Conservation (phyloP, 1,140 invertebrate genomes). For the Cotesia vestalis region DNA sequence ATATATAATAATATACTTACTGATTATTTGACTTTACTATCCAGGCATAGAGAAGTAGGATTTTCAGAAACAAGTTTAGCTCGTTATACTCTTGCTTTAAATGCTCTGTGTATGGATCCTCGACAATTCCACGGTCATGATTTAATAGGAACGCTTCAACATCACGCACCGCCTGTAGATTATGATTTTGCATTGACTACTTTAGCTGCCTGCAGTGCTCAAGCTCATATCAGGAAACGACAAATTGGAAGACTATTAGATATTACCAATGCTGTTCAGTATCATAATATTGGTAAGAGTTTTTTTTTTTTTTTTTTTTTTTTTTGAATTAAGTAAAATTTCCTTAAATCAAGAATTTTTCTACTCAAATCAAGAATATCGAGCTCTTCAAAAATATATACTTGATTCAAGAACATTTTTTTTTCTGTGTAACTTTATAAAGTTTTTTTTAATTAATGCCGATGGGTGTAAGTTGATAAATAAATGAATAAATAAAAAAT, state of each 20-base stretch:
- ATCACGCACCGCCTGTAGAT: slow-evolving; percentile 74
- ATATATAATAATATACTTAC: neutral
- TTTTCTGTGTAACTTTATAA: no score
- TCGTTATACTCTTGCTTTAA: slow-evolving; percentile 78
- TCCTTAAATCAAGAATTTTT: no score
- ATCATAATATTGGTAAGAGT: slow-evolving; percentile 75
- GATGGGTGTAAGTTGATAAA: no score
- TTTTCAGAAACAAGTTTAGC: slow-evolving; percentile 79
- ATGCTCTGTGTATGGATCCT: slow-evolving; percentile 81
- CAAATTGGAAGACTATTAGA: slow-evolving; percentile 80
- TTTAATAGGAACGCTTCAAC: slow-evolving; percentile 75
- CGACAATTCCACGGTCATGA: slow-evolving; percentile 84
- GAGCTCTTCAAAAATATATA: no score
- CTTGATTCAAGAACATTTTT: no score
- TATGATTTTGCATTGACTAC: slow-evolving; percentile 75
- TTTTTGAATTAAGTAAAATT: no score
- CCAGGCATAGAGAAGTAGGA: slow-evolving; percentile 74
- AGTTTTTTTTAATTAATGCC: no score
- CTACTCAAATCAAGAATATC: no score
- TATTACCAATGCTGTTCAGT: slow-evolving; percentile 78
- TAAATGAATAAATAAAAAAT: no score
- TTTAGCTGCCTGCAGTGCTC: slow-evolving; percentile 78
- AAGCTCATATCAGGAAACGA: slow-evolving; percentile 81
- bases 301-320: no score
- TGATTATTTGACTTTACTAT: slow-evolving; percentile 29